Evolutionary conservation across 2,888 invertebrate species (phyloP), one percentile per base, ranked within the genome.

Genomic region (Alentia gelatinosa): DNA sequence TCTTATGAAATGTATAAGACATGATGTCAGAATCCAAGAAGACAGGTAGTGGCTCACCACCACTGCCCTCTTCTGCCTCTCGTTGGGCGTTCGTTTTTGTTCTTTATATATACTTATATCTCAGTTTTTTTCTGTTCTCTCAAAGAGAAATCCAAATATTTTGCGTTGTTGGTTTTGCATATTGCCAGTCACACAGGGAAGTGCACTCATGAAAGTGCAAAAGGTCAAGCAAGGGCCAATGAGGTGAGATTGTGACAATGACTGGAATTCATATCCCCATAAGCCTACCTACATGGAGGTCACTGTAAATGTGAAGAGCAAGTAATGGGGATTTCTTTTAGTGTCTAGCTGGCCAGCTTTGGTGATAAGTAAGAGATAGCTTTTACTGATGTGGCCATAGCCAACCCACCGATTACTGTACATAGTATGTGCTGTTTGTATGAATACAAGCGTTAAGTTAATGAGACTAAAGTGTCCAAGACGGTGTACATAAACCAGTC

Each of bases 361-460:
- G 68, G 30, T 68, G 68, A 26, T 26, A 5, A 47, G 63, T 63
- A 68, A 4, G 15, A 47, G 68, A 9, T 26, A 26, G 12, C 30
- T 68, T 1, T 68, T 30, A n/a, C n/a, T n/a, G 56, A 3, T 79
- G 79, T 15, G 37, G 15, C 37, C 5, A 15, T 56, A n/a, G 56
- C 23, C 5, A 19, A n/a, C 5, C 56, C 56, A 56, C 56, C 39
- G 39, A 79, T 39, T 79, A 33, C 79, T 86, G 86, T 86, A 86
- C 42, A 86, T 86, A 86, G 50, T 33, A 86, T 30, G 86, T 86
- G 42, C 9, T 33, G 86, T 86, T 42, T 86, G 86, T 86, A 30
- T 30, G 50, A 42, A 84, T n/a, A 42, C 40, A 42, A 47, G 50
- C 30, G 86, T 86, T 47, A 26, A 79, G 79, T 79, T 79, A 86